These are phyloP conservation scores for Drosophila cardini DNA, from an alignment of 1,140 invertebrate species.

Conservation along the genomic window DNA sequence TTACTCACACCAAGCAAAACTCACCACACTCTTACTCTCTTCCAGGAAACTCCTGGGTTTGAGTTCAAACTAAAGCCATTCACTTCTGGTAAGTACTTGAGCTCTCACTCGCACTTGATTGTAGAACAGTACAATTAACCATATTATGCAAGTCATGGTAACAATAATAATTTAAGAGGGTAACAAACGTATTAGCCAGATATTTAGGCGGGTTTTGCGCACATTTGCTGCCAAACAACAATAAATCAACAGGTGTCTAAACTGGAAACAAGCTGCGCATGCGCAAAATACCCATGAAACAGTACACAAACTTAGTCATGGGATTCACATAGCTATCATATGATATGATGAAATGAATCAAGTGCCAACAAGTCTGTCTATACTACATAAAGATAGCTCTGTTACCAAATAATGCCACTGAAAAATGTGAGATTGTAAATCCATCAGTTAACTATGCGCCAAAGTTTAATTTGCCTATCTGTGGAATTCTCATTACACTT, in stretches of 20 bases:
- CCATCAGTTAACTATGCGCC: slow-evolving; percentile 39
- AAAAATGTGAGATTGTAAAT: slow-evolving; percentile 34
- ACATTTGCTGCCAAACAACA: not conserved
- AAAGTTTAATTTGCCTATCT: slow-evolving; percentile 41
- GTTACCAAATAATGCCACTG: not conserved
- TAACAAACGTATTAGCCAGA: not conserved
- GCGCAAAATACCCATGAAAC: slow-evolving; percentile 12
- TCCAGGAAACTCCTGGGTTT: not conserved
- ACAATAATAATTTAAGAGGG: not conserved
- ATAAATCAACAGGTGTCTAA: slow-evolving; percentile 26
- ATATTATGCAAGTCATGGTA: slow-evolving; percentile 32
- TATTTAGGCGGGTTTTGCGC: not conserved
- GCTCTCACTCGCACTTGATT: not conserved
- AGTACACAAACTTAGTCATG: slow-evolving; percentile 16
- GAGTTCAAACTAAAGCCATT: not conserved
- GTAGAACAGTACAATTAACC: not conserved
- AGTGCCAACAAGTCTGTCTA: slow-evolving; percentile 30
- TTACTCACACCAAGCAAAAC: not conserved
- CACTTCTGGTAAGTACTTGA: too few relatives aligned
- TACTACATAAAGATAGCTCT: slow-evolving; percentile 5
- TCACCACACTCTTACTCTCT: not conserved
- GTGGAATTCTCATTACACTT: slow-evolving; percentile 50
- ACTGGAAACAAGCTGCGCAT: slow-evolving; percentile 36
- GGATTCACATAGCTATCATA: slow-evolving; percentile 13
- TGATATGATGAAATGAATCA: slow-evolving; percentile 9